phyloP scores from a whole-genome alignment of 2,113 vertebrate species.

The Abramis brama region DNA sequence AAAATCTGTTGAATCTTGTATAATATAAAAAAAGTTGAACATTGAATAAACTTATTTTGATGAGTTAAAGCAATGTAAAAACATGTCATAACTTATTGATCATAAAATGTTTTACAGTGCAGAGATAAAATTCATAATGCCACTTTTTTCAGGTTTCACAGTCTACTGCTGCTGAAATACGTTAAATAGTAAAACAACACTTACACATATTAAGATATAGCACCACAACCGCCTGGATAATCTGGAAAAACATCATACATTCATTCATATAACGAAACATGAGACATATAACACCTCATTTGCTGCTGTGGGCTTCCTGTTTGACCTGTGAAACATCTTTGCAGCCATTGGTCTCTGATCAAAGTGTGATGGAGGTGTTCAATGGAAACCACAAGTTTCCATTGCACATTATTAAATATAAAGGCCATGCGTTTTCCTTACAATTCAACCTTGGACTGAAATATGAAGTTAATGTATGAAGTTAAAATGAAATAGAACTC shows the following conservation, averaged over 20 bases:
- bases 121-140: neutral
- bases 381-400: slow-evolving; percentile 5
- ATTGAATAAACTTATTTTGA: too few species aligned
- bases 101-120: too few species aligned
- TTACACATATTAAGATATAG: neutral
- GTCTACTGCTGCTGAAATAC: neutral
- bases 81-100: too few species aligned
- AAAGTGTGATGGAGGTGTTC: neutral
- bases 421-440: neutral
- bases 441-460: neutral
- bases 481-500: neutral
- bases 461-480: neutral
- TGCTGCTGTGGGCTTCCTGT: neutral
- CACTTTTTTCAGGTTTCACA: neutral
- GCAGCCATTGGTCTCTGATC: neutral
- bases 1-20: too few species aligned
- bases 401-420: neutral
- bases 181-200: neutral
- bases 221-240: neutral
- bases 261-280: neutral
- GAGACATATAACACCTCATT: neutral
- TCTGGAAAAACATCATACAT: slow-evolving; percentile 10
- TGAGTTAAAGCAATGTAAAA: too few species aligned
- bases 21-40: too few species aligned
- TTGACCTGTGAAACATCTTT: neutral